Evolutionary conservation across 1,140 invertebrate species (phyloP).

Genomic region (Condylostylus longicornis): DNA sequence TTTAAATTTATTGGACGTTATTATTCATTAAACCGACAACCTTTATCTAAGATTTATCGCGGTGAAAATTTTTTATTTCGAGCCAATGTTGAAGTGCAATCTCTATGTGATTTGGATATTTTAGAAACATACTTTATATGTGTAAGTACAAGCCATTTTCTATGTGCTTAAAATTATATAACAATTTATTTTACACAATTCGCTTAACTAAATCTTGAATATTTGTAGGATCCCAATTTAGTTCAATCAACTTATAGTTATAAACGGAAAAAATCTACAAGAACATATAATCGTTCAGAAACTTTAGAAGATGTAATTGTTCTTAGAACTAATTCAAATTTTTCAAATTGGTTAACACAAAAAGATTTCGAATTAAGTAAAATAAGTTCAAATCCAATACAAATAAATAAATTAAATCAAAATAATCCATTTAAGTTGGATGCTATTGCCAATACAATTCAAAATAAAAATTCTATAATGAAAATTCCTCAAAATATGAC

Average conservation of each 20-base stretch:
- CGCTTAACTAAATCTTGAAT: background rate
- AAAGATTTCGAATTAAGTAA: conserved; percentile 20
- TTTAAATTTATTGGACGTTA: conserved; percentile 24
- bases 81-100: conserved; percentile 21
- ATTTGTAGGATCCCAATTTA: conserved; percentile 26
- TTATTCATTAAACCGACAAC: conserved; percentile 23
- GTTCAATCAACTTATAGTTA: conserved; percentile 32
- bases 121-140: conserved; percentile 31
- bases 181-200: background rate
- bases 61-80: conserved; percentile 29
- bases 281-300: conserved; percentile 20
- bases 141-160: conserved; percentile 17
- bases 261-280: conserved; percentile 29
- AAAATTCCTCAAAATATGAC: conserved; percentile 28
- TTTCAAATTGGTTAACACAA: conserved; percentile 19
- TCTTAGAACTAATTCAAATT: conserved; percentile 22
- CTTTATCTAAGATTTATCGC: conserved; percentile 19
- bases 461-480: conserved; percentile 22
- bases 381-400: conserved; percentile 12
- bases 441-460: conserved; percentile 9
- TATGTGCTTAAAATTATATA: background rate
- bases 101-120: conserved; percentile 24
- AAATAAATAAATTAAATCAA: conserved; percentile 14
- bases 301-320: conserved; percentile 27
- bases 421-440: conserved; percentile 1